These are phyloP conservation scores for Halcyon malimbica DNA, from an alignment of 2,113 vertebrate species.

Conservation along the genomic window DNA sequence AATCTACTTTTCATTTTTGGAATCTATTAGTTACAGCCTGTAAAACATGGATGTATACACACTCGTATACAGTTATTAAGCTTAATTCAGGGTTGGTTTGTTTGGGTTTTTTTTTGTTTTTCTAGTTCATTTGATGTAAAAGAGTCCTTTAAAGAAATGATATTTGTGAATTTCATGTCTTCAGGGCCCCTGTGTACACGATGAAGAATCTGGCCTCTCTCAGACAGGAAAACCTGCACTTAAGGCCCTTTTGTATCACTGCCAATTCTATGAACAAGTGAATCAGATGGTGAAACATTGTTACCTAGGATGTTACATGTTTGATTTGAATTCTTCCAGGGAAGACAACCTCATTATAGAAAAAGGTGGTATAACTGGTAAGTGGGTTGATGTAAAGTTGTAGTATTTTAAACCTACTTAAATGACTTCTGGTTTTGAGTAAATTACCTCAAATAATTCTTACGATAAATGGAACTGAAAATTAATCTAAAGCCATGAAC, in stretches of 20 bases:
- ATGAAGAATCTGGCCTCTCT: slow-evolving; percentile 88
- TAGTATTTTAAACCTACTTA: neutral
- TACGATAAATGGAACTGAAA: neutral
- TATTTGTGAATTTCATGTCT: neutral
- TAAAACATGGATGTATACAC: neutral
- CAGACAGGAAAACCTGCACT: slow-evolving; percentile 88
- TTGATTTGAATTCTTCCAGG: slow-evolving; percentile 69
- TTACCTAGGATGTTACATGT: slow-evolving; percentile 82
- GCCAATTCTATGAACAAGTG: slow-evolving; percentile 89
- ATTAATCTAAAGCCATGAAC: neutral
- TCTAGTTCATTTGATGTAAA: neutral
- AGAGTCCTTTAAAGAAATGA: neutral
- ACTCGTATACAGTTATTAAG: neutral
- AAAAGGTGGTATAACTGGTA: slow-evolving; percentile 51
- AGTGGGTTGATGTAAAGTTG: neutral
- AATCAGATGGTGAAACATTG: slow-evolving; percentile 81
- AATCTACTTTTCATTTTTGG: neutral
- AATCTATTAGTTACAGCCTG: neutral
- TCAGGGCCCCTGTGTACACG: slow-evolving; percentile 91
- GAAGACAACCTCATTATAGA: neutral
- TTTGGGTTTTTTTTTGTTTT: neutral
- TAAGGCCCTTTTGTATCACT: slow-evolving; percentile 88
- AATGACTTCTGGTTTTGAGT: neutral
- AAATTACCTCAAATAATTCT: neutral
- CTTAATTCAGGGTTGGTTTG: neutral